A percentile compares a stretch with the other conserved stretches of the same genome.
Conservation (phyloP, 2,797 vertebrate genomes). For the Limosa lapponica region DNA sequence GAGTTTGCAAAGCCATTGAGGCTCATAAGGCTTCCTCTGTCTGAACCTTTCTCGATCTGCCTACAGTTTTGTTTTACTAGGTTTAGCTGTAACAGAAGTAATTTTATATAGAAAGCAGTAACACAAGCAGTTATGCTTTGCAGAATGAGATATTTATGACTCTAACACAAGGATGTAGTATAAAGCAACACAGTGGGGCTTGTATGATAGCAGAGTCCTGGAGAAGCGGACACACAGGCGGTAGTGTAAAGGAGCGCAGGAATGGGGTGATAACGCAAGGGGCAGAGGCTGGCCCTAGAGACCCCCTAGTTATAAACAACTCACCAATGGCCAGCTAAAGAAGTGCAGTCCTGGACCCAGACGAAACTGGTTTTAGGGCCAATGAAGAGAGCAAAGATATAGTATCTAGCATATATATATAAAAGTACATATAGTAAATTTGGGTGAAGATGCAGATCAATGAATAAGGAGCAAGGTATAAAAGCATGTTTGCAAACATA, state of each 20-base stretch:
- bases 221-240: background rate
- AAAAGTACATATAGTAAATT: background rate
- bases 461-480: background rate
- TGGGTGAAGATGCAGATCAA: background rate
- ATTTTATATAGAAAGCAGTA: background rate
- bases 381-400: background rate
- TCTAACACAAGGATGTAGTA: background rate
- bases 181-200: background rate
- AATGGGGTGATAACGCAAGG: accelerated
- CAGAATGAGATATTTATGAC: background rate
- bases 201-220: background rate
- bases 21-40: background rate
- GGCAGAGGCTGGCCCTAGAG: background rate
- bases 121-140: background rate
- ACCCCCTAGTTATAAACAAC: background rate
- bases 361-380: background rate
- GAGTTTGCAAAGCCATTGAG: background rate
- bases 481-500: background rate
- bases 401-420: background rate
- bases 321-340: background rate
- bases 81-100: background rate
- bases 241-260: accelerated
- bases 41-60: background rate
- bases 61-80: background rate
- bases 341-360: background rate